These are phyloP conservation scores for Gambusia affinis DNA, from an alignment of 2,113 vertebrate species.

Conservation along the genomic window DNA sequence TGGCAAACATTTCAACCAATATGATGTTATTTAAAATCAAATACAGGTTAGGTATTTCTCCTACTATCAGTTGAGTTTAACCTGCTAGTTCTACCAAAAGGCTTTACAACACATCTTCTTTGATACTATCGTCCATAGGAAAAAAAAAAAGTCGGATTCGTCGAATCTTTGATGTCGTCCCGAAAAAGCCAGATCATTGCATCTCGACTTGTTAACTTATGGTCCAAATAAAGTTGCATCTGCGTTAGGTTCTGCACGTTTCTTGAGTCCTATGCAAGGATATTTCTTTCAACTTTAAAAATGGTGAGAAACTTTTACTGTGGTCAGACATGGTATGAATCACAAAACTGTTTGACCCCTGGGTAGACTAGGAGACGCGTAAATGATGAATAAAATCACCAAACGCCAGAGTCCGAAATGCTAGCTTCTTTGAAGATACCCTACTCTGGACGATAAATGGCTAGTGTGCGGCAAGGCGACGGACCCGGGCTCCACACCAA, in stretches of 20 bases:
- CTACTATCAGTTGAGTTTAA: no score
- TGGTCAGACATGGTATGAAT: neutral
- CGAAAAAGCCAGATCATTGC: neutral
- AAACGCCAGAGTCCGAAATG: slow-evolving; percentile 5
- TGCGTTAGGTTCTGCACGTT: neutral
- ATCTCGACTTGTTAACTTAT: neutral
- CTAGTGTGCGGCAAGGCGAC: slow-evolving; percentile 21
- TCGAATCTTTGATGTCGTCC: neutral
- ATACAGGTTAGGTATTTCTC: no score
- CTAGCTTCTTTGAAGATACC: slow-evolving; percentile 19
- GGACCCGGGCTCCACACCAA: slow-evolving; percentile 25
- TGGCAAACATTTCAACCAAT: no score
- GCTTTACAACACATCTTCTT: no score
- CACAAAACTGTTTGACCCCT: slow-evolving; percentile 6
- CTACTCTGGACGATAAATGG: slow-evolving; percentile 4
- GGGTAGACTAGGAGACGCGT: slow-evolving; percentile 2
- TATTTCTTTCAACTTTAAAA: slow-evolving; percentile 2
- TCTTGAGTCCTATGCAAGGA: neutral
- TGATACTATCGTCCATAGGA: no score
- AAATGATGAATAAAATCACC: slow-evolving; percentile 13
- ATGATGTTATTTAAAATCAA: no score
- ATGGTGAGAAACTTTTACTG: neutral
- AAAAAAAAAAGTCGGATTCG: no score
- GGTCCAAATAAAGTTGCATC: neutral
- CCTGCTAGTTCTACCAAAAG: no score